Evolutionary conservation across 2,113 vertebrate species (phyloP).

Genomic region (Rhinogobius similis): DNA sequence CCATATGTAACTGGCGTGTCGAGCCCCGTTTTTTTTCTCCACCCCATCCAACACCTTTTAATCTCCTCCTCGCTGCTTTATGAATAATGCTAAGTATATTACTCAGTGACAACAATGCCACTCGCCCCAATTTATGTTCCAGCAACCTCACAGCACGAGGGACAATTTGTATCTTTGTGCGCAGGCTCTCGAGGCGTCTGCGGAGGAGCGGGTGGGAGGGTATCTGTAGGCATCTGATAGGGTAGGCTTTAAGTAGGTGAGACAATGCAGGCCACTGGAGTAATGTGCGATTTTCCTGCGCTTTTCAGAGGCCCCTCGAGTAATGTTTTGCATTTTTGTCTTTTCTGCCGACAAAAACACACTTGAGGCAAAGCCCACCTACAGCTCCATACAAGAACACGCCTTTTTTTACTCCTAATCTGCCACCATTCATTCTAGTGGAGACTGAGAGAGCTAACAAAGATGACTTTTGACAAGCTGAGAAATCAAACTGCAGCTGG

Average conservation of each 20-base stretch:
- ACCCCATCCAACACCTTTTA: constrained; percentile 61
- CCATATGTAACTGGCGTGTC: constrained; percentile 72
- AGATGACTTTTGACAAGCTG: constrained; percentile 76
- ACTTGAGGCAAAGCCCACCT: constrained; percentile 76
- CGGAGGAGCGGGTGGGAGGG: constrained; percentile 48
- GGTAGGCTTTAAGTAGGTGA: constrained; percentile 63
- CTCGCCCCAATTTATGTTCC: constrained; percentile 78
- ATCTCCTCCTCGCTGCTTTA: constrained; percentile 68
- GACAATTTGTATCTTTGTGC: constrained; percentile 80
- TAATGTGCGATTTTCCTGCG: constrained; percentile 64
- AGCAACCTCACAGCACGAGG: constrained; percentile 66
- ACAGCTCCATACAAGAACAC: constrained; percentile 65
- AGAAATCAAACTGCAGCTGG: constrained; percentile 73
- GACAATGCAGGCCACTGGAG: constrained; percentile 67
- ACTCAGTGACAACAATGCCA: constrained; percentile 77
- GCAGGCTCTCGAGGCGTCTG: constrained; percentile 67
- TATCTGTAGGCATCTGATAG: constrained; percentile 76
- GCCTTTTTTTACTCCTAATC: constrained; percentile 62
- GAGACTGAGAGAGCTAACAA: constrained; percentile 62
- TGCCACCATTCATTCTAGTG: constrained; percentile 60
- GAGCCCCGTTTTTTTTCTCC: constrained; percentile 49
- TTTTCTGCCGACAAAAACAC: constrained; percentile 55
- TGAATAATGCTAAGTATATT: constrained; percentile 81
- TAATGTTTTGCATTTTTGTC: constrained; percentile 67
- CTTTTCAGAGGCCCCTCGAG: constrained; percentile 62